A percentile compares a stretch with the other conserved stretches of the same genome.
These are phyloP conservation scores for Tachysurus vachellii DNA, from an alignment of 2,113 vertebrate genomes.

Conservation along the genomic window DNA sequence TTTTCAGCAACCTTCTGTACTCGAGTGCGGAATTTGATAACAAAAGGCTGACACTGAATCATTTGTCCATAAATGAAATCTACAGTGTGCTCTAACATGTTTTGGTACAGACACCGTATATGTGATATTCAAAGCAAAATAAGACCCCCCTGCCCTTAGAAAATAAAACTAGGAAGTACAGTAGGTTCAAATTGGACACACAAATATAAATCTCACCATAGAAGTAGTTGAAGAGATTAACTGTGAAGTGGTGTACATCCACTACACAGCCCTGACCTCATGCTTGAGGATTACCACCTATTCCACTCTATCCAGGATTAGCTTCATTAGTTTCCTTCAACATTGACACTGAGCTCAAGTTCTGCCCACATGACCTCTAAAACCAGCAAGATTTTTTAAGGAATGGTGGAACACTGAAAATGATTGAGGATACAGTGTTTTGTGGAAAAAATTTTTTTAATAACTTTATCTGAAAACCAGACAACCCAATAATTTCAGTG, in stretches of 20 bases:
- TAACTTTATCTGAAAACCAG: not conserved
- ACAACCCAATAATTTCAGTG: not conserved
- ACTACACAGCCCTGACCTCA: not conserved
- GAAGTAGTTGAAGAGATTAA: not conserved
- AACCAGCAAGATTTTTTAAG: not conserved
- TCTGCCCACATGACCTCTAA: not conserved
- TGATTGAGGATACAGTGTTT: not conserved
- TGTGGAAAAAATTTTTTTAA: not conserved
- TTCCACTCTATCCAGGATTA: not conserved
- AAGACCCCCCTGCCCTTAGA: not conserved
- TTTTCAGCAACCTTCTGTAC: not conserved
- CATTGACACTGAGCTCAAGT: not conserved
- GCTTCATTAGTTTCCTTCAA: not conserved
- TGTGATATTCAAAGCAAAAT: not conserved
- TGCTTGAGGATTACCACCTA: not conserved
- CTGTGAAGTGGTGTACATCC: not conserved
- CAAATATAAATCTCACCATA: not conserved
- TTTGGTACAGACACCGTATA: not conserved
- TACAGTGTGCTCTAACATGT: not conserved
- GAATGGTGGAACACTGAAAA: not conserved
- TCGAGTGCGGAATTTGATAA: not conserved
- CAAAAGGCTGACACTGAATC: slow-evolving; percentile 16
- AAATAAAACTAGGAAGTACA: not conserved
- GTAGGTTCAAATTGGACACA: not conserved
- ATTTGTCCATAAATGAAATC: not conserved